Base-by-base conservation (phyloP, 2,113 vertebrate genomes). In the Semicossyphus pulcher region DNA sequence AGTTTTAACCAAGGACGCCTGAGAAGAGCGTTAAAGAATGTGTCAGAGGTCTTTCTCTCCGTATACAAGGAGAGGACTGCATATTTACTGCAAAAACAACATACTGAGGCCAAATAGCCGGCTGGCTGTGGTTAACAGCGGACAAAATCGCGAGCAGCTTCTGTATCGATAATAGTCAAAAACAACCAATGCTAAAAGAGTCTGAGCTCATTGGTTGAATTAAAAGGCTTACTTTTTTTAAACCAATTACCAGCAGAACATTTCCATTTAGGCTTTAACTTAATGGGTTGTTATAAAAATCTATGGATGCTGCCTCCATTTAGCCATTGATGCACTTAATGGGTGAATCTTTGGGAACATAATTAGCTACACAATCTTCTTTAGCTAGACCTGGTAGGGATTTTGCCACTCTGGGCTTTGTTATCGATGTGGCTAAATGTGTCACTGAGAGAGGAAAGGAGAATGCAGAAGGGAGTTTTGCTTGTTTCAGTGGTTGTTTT, bases 221-320 rank as follows among this genome's bases (percentile, higher is more conserved):
- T 66, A 70, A 78, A 86, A 77, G 54, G 25, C 26, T 58, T 42
- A 10, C 29, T 45, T 52, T 70, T 69, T 86, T n/a, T 34, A 7
- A 10, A 34, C 72, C 76, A 83, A 84, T 82, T 72, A 83, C 25
- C 76, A 69, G 45, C 37, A 36, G 78, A 85, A 78, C 76, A 39
- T 85, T 83, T 82, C 86, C 66, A 81, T 86, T 90, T 63, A 7
- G 31, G 14, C 32, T 75, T 64, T 56, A 52, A 71, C 74, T 31
- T 80, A 89, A 89, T 90, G 84, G 87, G 34, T 57, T 68, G 59
- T 15, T 66, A n/a, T 29, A 60, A 57, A 80, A 83, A 83, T 74
- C 76, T 20, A 86, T 90, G 15, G 20, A 54, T 59, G 29, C 62
- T 58, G 45, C 61, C 36, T 78, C 81, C 60, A 80, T 88, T 89